A percentile compares a stretch with the other conserved stretches of the same genome.
These are phyloP conservation scores for Barnardius zonarius DNA, from an alignment of 2,113 vertebrate genomes.

Conservation along the genomic window DNA sequence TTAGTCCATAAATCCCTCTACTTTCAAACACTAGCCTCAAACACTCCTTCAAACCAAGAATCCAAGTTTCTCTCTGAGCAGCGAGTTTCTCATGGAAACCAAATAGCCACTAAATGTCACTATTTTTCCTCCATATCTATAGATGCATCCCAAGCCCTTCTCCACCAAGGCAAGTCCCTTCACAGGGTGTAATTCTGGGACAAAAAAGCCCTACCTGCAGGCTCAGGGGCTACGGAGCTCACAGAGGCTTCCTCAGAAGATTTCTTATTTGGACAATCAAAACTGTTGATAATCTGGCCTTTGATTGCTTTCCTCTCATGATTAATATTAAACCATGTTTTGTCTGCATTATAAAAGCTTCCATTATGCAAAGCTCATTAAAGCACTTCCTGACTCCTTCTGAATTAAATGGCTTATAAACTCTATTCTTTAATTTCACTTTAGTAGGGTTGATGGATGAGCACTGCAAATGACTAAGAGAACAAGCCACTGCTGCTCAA, in stretches of 20 bases:
- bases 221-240: neutral
- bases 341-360: neutral
- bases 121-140: neutral
- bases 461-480: neutral
- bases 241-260: neutral
- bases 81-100: neutral
- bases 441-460: neutral
- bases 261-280: neutral
- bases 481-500: neutral
- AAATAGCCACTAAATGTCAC: neutral
- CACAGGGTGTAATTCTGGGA: neutral
- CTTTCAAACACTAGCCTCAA: neutral
- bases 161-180: neutral
- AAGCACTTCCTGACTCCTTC: neutral
- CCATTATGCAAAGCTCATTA: neutral
- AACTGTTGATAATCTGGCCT: neutral
- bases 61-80: neutral
- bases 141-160: neutral
- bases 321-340: neutral
- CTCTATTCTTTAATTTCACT: neutral
- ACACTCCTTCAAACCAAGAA: neutral
- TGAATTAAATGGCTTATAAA: constrained; percentile 15
- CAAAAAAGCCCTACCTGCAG: neutral
- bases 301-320: neutral
- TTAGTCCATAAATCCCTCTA: neutral